phyloP scores from a whole-genome alignment of 1,140 invertebrate species.

The Saxidomus purpurata region DNA sequence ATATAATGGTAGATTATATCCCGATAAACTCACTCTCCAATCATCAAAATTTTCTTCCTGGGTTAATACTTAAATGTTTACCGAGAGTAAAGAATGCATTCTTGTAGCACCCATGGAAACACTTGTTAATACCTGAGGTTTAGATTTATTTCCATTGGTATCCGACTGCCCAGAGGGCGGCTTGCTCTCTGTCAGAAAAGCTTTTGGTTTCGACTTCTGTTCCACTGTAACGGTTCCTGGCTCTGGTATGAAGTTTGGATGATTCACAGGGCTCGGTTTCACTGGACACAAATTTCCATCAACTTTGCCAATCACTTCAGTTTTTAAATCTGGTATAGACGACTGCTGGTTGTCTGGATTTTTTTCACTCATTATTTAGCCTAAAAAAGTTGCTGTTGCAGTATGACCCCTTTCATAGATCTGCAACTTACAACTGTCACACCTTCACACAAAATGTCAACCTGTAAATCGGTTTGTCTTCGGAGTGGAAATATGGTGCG shows the following conservation, averaged over 20 bases:
- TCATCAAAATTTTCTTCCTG: too few species aligned
- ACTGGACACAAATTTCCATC: slow-evolving; percentile 5
- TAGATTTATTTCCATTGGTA: neutral
- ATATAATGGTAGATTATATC: too few species aligned
- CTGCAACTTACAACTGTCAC: too few species aligned
- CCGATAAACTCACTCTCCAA: too few species aligned
- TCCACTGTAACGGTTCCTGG: neutral
- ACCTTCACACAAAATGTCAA: too few species aligned
- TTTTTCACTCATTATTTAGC: neutral
- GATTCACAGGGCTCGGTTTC: slow-evolving; percentile 35
- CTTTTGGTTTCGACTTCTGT: neutral
- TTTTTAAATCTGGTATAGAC: neutral
- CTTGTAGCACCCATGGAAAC: neutral
- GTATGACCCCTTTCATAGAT: too few species aligned
- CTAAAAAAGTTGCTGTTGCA: too few species aligned
- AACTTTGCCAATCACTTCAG: neutral
- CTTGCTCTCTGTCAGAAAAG: slow-evolving; percentile 26
- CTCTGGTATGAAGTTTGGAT: slow-evolving; percentile 63
- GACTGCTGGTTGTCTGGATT: neutral
- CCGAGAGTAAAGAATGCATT: neutral
- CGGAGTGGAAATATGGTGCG: too few species aligned
- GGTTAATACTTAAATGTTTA: too few species aligned
- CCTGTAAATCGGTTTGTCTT: too few species aligned
- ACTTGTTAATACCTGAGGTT: neutral
- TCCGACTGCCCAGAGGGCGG: slow-evolving; percentile 25